phyloP scores from a whole-genome alignment of 1,140 invertebrate species.

The Branchinecta lynchi region DNA sequence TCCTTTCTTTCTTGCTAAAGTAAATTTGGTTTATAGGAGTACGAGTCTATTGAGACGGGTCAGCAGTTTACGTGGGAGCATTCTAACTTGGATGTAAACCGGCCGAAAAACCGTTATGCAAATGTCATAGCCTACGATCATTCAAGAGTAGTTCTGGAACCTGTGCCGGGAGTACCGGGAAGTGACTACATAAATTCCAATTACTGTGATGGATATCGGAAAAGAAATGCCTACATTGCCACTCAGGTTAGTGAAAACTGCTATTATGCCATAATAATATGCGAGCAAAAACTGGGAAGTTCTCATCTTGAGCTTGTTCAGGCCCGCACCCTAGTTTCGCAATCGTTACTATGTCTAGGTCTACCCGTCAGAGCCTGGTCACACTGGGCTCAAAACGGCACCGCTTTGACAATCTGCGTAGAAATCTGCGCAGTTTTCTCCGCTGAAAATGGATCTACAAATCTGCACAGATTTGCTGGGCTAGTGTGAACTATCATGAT shows the following conservation, averaged over 20 bases:
- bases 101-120: conserved; percentile 96
- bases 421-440: no score
- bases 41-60: conserved; percentile 79
- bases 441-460: no score
- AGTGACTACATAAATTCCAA: conserved; percentile 99
- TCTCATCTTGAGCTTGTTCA: no score
- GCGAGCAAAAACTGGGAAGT: background rate
- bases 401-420: no score
- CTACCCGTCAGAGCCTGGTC: no score
- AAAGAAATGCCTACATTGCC: conserved; percentile 92
- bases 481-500: no score
- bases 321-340: background rate
- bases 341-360: no score
- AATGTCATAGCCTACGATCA: conserved; percentile 99
- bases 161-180: conserved; percentile 53
- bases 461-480: no score
- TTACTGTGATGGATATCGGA: conserved; percentile 89
- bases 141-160: conserved; percentile 87
- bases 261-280: conserved; percentile 11
- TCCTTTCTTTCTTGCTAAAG: background rate
- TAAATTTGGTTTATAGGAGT: conserved; percentile 8
- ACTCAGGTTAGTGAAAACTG: conserved; percentile 41
- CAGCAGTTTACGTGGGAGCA: conserved; percentile 99
- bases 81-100: conserved; percentile 93
- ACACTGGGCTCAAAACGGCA: no score